Percentiles rank a stretch among this genome's conserved stretches.
Conservation (phyloP, 1,140 invertebrate genomes). For the Sinella curviseta region DNA sequence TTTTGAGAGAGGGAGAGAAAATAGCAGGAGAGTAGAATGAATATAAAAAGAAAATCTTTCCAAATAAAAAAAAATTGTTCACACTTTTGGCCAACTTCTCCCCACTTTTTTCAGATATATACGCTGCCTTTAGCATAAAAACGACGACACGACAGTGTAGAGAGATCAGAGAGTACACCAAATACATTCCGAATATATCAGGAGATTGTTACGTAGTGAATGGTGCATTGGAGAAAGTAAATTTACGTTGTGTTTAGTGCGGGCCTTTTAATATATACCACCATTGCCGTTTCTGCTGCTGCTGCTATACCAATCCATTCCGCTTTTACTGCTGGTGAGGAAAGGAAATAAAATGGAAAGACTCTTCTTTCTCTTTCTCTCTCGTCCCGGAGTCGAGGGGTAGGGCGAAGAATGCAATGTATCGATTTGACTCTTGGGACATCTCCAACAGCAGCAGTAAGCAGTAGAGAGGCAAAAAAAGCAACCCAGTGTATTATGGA, state of each 20-base stretch:
- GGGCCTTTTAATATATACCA: not conserved
- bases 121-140: not conserved
- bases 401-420: constrained; percentile 44
- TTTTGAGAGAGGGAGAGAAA: too few species aligned
- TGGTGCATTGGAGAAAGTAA: not conserved
- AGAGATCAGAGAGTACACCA: too few species aligned
- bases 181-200: too few species aligned
- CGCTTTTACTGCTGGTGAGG: not conserved
- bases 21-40: too few species aligned
- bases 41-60: too few species aligned
- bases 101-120: too few species aligned
- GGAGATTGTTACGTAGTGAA: not conserved
- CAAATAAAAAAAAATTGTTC: too few species aligned
- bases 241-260: not conserved
- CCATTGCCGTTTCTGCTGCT: not conserved
- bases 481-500: not conserved
- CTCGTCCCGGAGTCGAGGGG: constrained; percentile 21
- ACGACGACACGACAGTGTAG: too few species aligned
- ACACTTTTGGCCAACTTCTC: too few species aligned
- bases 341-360: not conserved
- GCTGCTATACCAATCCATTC: too few species aligned
- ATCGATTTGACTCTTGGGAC: constrained; percentile 49
- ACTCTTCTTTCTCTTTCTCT: not conserved
- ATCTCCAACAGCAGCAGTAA: not conserved
- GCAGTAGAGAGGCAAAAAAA: not conserved